Conservation (phyloP, 2,888 invertebrate species). For the Cosmia pyralina region DNA sequence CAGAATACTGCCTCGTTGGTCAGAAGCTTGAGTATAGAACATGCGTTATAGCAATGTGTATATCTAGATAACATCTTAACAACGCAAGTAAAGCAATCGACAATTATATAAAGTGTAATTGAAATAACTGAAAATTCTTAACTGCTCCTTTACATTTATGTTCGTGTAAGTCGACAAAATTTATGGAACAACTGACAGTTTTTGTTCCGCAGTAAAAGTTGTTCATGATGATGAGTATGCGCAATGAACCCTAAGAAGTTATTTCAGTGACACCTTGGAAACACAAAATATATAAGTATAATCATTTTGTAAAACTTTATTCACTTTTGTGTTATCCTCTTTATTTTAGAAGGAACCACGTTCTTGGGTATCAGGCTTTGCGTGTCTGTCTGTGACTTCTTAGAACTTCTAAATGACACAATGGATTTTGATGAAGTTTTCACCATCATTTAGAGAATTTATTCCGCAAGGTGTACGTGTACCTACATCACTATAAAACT, state of each 20-base stretch:
- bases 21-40: neutral
- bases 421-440: too few relatives aligned
- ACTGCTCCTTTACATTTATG: too few relatives aligned
- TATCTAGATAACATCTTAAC: too few relatives aligned
- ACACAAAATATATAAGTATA: neutral
- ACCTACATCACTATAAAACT: too few relatives aligned
- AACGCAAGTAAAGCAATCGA: neutral
- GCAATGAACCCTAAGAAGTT: neutral
- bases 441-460: too few relatives aligned
- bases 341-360: constrained; percentile 70
- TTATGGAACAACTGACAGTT: too few relatives aligned
- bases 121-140: too few relatives aligned
- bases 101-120: too few relatives aligned
- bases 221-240: neutral
- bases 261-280: neutral
- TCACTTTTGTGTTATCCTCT: constrained; percentile 14
- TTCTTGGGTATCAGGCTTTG: constrained; percentile 74
- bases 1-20: neutral
- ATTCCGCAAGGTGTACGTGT: too few relatives aligned
- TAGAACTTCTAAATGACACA: too few relatives aligned
- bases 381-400: too few relatives aligned
- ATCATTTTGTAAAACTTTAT: neutral
- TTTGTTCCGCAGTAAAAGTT: neutral
- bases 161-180: neutral
- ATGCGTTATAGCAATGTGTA: too few relatives aligned